These are phyloP conservation scores for Stegodyphus mimosarum DNA, from an alignment of 1,140 invertebrate species.

Conservation along the genomic window DNA sequence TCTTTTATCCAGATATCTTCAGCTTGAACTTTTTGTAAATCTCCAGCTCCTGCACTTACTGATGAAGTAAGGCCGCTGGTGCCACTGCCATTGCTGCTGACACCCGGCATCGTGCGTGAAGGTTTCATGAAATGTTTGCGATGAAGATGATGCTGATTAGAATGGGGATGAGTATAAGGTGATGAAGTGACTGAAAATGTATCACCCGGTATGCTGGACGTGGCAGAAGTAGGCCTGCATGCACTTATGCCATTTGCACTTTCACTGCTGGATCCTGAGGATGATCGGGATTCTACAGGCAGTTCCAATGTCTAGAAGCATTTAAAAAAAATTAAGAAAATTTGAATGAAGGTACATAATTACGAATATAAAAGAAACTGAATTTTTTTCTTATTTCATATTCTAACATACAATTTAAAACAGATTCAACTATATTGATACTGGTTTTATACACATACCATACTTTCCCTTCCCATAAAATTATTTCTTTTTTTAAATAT, in stretches of 20 bases:
- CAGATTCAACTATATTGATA: too few species aligned
- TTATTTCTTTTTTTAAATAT: too few species aligned
- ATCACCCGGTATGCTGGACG: conserved; percentile 47
- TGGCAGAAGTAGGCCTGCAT: conserved; percentile 60
- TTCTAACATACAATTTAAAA: too few species aligned
- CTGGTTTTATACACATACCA: too few species aligned
- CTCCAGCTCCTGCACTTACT: conserved; percentile 16
- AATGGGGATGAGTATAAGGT: conserved; percentile 65
- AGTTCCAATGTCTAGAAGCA: conserved; percentile 79
- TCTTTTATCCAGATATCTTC: conserved; percentile 51
- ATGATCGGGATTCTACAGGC: conserved; percentile 78
- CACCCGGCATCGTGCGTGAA: conserved; percentile 40
- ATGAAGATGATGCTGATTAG: conserved; percentile 69
- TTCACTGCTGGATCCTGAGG: conserved; percentile 74
- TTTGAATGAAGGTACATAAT: too few species aligned
- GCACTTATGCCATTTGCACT: conserved; percentile 64
- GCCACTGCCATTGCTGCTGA: conserved; percentile 10
- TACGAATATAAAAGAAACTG: too few species aligned
- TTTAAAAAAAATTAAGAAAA: too few species aligned
- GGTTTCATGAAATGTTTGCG: conserved; percentile 70
- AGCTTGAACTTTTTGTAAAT: conserved; percentile 10
- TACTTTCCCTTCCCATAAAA: too few species aligned
- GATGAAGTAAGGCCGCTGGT: conserved; percentile 33
- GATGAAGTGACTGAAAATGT: conserved; percentile 64
- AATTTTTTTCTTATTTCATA: too few species aligned